Conservation (phyloP, 1,140 invertebrate genomes). For the Euura lappo region DNA sequence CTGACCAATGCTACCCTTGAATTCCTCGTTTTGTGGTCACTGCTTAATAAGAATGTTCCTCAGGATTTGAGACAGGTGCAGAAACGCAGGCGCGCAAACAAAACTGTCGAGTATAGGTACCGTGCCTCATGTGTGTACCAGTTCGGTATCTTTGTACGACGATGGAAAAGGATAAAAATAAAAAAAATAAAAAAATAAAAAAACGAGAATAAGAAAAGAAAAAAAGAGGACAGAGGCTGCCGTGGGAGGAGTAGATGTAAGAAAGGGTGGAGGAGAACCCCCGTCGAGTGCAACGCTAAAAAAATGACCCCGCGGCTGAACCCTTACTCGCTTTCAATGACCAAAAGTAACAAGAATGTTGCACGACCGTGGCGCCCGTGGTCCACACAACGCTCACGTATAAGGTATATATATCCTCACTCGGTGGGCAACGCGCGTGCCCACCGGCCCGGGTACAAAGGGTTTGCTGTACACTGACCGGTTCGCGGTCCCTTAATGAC, state of each 20-base stretch:
- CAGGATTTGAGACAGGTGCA: no score
- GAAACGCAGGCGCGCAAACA: no score
- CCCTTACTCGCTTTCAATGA: conserved; percentile 33
- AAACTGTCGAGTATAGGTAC: no score
- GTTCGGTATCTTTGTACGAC: no score
- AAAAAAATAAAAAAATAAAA: no score
- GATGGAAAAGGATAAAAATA: no score
- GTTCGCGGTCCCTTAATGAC: conserved; percentile 47
- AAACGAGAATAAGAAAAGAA: no score
- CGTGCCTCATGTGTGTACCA: no score
- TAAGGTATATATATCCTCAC: not conserved
- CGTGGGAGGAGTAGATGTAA: not conserved
- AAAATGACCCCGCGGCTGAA: conserved; percentile 31
- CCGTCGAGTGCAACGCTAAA: conserved; percentile 41
- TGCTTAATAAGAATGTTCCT: no score
- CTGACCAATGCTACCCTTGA: no score
- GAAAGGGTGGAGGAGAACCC: conserved; percentile 23
- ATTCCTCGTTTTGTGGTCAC: no score
- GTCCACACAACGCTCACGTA: not conserved
- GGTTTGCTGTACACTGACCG: conserved; percentile 38
- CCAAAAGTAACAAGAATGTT: conserved; percentile 29
- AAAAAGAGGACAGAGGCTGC: no score
- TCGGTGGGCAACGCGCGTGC: not conserved
- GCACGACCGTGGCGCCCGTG: conserved; percentile 10
- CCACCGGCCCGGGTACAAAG: conserved; percentile 28